Percentiles rank a stretch among this genome's conserved stretches.
These are phyloP conservation scores for Pitangus sulphuratus DNA, from an alignment of 2,797 vertebrate genomes.

Conservation along the genomic window DNA sequence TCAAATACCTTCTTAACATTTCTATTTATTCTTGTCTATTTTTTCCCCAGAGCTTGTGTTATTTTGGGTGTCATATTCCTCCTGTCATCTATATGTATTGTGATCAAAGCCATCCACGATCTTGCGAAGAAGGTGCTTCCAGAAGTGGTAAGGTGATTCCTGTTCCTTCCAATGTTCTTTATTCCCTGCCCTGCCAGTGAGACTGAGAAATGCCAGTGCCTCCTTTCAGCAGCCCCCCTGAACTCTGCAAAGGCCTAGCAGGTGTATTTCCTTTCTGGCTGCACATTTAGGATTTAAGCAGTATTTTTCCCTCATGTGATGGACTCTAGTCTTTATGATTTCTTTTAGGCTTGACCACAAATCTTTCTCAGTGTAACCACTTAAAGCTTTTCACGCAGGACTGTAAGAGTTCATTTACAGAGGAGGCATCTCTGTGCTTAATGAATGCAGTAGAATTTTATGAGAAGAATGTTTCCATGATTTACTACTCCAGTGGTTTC, in stretches of 20 bases:
- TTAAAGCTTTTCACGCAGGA: not conserved
- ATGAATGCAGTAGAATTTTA: not conserved
- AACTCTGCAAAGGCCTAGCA: not conserved
- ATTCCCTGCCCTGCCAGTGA: not conserved
- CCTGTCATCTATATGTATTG: constrained; percentile 92
- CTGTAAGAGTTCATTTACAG: not conserved
- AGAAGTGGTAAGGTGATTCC: constrained; percentile 90
- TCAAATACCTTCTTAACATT: not conserved
- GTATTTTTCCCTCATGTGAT: not conserved
- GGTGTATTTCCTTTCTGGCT: not conserved
- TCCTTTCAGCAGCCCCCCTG: not conserved
- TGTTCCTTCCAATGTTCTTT: not conserved
- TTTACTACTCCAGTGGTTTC: not conserved
- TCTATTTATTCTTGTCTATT: not conserved
- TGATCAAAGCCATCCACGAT: constrained; percentile 95
- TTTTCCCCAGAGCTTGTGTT: constrained; percentile 87
- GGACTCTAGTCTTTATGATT: not conserved
- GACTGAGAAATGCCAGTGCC: not conserved
- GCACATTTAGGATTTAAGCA: not conserved
- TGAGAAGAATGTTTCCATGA: not conserved
- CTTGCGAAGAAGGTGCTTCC: constrained; percentile 89
- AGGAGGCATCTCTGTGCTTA: not conserved
- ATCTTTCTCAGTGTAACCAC: not conserved
- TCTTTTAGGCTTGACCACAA: not conserved
- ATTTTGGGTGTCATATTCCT: constrained; percentile 93